Percentiles rank a stretch among this genome's conserved stretches.
These are phyloP conservation scores for Drosophila gunungcola DNA, from an alignment of 1,140 invertebrate genomes.

Conservation along the genomic window DNA sequence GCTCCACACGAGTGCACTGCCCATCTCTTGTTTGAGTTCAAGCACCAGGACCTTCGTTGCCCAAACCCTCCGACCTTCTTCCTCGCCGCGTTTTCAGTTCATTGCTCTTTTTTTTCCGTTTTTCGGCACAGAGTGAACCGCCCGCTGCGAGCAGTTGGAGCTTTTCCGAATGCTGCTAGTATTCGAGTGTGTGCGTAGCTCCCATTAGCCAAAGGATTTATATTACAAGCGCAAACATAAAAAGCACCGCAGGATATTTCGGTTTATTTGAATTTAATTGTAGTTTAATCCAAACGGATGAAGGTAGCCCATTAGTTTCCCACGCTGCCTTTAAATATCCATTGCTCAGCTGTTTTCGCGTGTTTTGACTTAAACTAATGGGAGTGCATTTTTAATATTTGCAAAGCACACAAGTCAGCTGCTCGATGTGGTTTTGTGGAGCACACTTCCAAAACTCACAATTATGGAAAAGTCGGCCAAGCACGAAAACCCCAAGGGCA, in stretches of 20 bases:
- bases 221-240: slow-evolving; percentile 78
- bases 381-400: slow-evolving; percentile 59
- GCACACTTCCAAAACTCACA: slow-evolving; percentile 1
- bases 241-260: slow-evolving; percentile 82
- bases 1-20: slow-evolving; percentile 50
- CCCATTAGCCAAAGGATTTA: slow-evolving; percentile 80
- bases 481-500: slow-evolving; percentile 6
- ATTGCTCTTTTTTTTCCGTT: slow-evolving; percentile 41
- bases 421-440: slow-evolving; percentile 23
- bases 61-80: slow-evolving; percentile 11
- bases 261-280: slow-evolving; percentile 83
- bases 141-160: slow-evolving; percentile 68
- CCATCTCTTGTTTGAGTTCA: slow-evolving; percentile 54
- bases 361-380: slow-evolving; percentile 55
- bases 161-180: slow-evolving; percentile 54
- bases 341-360: slow-evolving; percentile 4
- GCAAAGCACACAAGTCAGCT: slow-evolving; percentile 30
- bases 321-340: not conserved
- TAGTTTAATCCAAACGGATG: slow-evolving; percentile 66
- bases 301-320: slow-evolving; percentile 16
- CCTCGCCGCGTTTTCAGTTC: slow-evolving; percentile 63
- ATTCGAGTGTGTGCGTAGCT: slow-evolving; percentile 33
- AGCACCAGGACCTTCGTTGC: not conserved
- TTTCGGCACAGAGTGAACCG: slow-evolving; percentile 39
- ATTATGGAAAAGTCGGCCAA: slow-evolving; percentile 43